Base-by-base conservation (phyloP, 2,888 invertebrate genomes). In the Catonia carolina region DNA sequence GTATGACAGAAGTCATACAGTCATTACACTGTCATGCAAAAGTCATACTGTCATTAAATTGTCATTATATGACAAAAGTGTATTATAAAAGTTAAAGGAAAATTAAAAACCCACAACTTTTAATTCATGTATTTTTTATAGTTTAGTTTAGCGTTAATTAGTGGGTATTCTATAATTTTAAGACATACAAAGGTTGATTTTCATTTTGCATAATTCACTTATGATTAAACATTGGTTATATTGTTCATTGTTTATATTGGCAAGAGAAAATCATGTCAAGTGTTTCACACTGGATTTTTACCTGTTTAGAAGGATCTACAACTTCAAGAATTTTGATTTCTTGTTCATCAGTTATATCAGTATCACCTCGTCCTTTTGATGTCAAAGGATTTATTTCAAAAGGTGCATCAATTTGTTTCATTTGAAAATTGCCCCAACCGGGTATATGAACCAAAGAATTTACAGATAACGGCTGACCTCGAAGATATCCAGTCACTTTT, bases 401-500 rank as follows among this genome's bases (percentile, higher is more conserved):
- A 1, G 80, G 75, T 0, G 79, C 78, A 71, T 84, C 83, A 62
- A 97, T 89, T 70, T 85, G 82, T 0, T 78, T 76, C 81, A 99
- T 83, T 76, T 96, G 96, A 70, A 88, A 98, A 69, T 96, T 92
- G 7, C 97, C 97, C 67, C 91, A 79, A 0, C 96, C 96, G 42
- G 92, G 86, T 54, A 99, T 81, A 69, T 99, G 94, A 20, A 99
- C 79, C 53, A 97, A 76, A 60, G 86, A 80, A 74, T 98, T 95
- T 0, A 90, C 94, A 69, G 88, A 87, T 52, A 98, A 73, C 2
- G 86, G 77, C 68, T 82, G 81, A 1, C 95, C 93, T 65, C 93
- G 78, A 51, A 99, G 72, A 72, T 87, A 96, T 1, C 98, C 99
- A 48, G 86, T 85, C 1, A 97, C 77, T 73, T 87, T 84, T 31